These are phyloP conservation scores for Spodoptera frugiperda DNA, from an alignment of 1,140 invertebrate species.

Conservation along the genomic window DNA sequence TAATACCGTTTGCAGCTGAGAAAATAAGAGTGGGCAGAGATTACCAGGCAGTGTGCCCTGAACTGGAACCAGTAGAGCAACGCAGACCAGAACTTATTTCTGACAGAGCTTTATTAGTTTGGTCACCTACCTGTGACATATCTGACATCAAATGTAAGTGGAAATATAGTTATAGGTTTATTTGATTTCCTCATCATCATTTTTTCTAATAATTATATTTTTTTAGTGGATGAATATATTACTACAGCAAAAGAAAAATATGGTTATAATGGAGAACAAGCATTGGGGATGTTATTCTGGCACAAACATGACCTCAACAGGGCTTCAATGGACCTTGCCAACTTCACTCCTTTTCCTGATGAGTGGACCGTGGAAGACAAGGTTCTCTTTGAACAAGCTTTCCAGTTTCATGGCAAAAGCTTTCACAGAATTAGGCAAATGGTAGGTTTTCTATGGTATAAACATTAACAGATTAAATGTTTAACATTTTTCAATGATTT, in stretches of 20 bases:
- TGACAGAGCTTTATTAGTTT: constrained; percentile 96
- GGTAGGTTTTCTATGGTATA: constrained; percentile 87
- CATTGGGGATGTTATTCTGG: constrained; percentile 99
- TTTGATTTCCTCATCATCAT: constrained; percentile 19
- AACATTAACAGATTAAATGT: too few species aligned
- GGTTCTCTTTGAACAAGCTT: constrained; percentile 98
- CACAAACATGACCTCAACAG: constrained; percentile 98
- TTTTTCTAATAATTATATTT: constrained; percentile 40
- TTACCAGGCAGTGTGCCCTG: constrained; percentile 96
- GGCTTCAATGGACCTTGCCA: constrained; percentile 96
- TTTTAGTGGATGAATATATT: constrained; percentile 96
- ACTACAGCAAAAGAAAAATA: constrained; percentile 98
- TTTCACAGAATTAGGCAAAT: constrained; percentile 99
- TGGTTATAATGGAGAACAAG: constrained; percentile 99
- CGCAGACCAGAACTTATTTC: constrained; percentile 88
- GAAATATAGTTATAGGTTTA: not conserved
- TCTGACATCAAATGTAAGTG: constrained; percentile 94
- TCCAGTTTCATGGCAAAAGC: constrained; percentile 99
- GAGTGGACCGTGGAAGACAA: constrained; percentile 99
- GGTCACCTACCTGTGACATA: constrained; percentile 96
- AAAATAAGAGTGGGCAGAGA: constrained; percentile 97
- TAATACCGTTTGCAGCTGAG: constrained; percentile 91
- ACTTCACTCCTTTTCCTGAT: constrained; percentile 99
- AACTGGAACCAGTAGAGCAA: constrained; percentile 88
- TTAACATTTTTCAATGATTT: not conserved